Conservation (phyloP, 2,888 invertebrate species). For the Acrocyrtus sp. region DNA sequence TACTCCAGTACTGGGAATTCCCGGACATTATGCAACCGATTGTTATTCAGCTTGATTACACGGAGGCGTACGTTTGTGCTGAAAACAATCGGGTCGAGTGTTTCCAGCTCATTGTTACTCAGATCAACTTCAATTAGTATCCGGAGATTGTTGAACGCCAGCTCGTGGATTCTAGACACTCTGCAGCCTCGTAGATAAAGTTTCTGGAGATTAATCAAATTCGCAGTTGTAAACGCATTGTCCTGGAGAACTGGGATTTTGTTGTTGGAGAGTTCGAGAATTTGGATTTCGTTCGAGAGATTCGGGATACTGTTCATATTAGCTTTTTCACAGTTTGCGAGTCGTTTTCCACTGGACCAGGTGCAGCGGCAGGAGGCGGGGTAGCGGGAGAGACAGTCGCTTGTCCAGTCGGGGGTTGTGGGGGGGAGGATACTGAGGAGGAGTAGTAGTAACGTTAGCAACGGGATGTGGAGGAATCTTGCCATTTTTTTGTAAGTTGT, state of each 20-base stretch:
- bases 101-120: constrained; percentile 81
- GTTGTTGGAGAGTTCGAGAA: constrained; percentile 85
- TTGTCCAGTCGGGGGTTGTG: constrained; percentile 81
- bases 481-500: too few species aligned
- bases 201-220: constrained; percentile 84
- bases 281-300: constrained; percentile 83
- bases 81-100: constrained; percentile 82
- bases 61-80: constrained; percentile 69
- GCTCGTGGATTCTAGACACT: constrained; percentile 79
- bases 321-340: constrained; percentile 84
- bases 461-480: too few species aligned
- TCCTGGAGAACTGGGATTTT: constrained; percentile 72
- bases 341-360: constrained; percentile 92
- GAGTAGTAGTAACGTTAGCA: too few species aligned
- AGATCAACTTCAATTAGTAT: constrained; percentile 89
- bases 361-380: constrained; percentile 88
- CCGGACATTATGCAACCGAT: constrained; percentile 78
- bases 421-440: constrained; percentile 69
- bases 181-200: constrained; percentile 81
- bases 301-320: constrained; percentile 83
- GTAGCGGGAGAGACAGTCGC: constrained; percentile 75
- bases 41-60: constrained; percentile 81
- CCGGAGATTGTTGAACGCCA: constrained; percentile 86
- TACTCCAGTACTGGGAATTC: constrained; percentile 86
- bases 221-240: constrained; percentile 78